Conservation (phyloP, 2,888 invertebrate species). For the Pterobdella sp. region DNA sequence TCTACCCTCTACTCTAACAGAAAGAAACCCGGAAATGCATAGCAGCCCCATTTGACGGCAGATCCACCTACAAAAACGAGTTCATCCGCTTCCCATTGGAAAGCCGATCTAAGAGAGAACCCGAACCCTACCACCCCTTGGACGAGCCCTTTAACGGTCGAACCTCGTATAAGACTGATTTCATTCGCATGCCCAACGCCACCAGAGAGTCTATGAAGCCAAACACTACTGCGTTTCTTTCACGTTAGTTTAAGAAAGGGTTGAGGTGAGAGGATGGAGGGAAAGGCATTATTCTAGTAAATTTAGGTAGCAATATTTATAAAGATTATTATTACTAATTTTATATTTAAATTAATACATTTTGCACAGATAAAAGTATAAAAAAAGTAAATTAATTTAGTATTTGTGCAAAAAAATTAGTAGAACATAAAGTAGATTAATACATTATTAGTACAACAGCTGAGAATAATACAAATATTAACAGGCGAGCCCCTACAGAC, state of each 20-base stretch:
- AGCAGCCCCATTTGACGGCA: slow-evolving; percentile 12
- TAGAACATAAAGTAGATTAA: background rate
- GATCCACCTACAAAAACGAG: slow-evolving; percentile 23
- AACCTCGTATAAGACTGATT: slow-evolving; percentile 24
- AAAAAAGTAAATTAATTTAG: background rate
- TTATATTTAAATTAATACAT: background rate
- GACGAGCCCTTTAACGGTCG: slow-evolving; percentile 9
- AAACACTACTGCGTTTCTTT: no score
- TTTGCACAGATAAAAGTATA: background rate
- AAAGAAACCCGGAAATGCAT: slow-evolving; percentile 14
- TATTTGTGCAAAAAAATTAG: background rate
- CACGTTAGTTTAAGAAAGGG: no score
- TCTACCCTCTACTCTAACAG: background rate
- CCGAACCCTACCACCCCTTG: background rate
- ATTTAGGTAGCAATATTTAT: background rate
- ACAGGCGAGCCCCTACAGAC: slow-evolving; percentile 20
- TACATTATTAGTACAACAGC: background rate
- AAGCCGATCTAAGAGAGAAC: background rate
- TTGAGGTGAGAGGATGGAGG: background rate
- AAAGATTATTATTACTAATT: background rate
- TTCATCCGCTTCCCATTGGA: slow-evolving; percentile 5
- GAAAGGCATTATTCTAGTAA: background rate
- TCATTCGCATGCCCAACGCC: slow-evolving; percentile 15
- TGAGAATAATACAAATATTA: background rate
- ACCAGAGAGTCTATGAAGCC: slow-evolving; percentile 46